phyloP scores from a whole-genome alignment of 1,140 invertebrate genomes.

The Caenorhabditis latens region DNA sequence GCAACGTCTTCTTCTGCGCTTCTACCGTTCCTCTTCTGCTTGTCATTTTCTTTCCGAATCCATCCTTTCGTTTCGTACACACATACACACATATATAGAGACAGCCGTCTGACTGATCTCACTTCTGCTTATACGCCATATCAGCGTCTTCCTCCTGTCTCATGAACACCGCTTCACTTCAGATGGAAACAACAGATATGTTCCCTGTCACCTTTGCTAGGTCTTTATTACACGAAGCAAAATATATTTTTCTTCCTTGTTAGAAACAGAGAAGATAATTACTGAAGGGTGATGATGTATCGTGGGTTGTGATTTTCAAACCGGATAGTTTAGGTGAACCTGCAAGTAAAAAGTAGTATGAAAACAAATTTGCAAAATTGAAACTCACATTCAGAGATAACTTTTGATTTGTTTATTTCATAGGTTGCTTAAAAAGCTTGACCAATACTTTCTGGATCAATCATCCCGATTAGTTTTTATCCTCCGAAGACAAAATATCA shows the following conservation, averaged over 20 bases:
- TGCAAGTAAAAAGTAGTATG: no score
- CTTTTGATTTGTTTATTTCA: no score
- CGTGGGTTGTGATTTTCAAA: background rate
- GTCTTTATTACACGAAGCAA: constrained; percentile 11
- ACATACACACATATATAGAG: background rate
- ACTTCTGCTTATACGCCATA: constrained; percentile 7
- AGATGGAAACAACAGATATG: constrained; percentile 1
- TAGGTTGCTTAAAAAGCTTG: no score
- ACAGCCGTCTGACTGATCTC: constrained; percentile 30
- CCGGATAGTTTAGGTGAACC: background rate
- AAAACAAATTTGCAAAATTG: no score
- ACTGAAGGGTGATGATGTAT: background rate
- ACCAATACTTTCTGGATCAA: no score
- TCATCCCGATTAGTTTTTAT: no score
- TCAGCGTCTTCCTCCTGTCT: background rate
- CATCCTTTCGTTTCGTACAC: constrained; percentile 43
- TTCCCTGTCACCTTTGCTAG: constrained; percentile 30
- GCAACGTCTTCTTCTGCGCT: constrained; percentile 33
- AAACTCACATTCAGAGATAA: no score
- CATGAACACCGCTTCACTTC: constrained; percentile 42
- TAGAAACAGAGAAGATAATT: background rate
- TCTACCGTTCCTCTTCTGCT: constrained; percentile 37
- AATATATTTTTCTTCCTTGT: background rate
- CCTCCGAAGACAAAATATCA: no score
- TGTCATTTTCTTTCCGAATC: constrained; percentile 28